Evolutionary conservation across 2,113 vertebrate species (phyloP), one percentile per base, ranked within the genome.

Genomic region (Cynocephalus volans): DNA sequence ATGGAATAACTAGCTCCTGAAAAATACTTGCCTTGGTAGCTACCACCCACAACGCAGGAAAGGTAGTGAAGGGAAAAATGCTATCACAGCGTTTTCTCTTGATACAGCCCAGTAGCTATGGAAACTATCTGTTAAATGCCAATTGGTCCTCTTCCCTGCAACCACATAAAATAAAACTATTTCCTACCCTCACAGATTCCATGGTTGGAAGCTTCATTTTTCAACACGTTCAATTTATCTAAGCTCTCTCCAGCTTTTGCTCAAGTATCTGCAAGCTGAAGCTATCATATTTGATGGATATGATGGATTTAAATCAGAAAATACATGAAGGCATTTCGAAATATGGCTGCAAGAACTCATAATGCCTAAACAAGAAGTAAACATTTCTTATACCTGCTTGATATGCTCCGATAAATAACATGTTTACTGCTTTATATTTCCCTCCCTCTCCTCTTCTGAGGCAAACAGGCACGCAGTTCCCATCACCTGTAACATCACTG

Each of bases 41-140:
- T 97, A 97, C 93, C 98, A 97, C 94, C 93, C 98, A 97, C 94
- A 96, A 93, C 97, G 84, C 96, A 92, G 92, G 95, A 93, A 97
- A 98, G 92, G 96, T 97, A 95, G 93, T 91, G 96, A 93, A 94
- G 95, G 36, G 14, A 4, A 86, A 97, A 98, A 98, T 80, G 93
- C 98, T 98, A 96, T 31, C 86, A 89, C 91, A 97, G 98, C 98
- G 98, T 97, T 98, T 99, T 98, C 97, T 97, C 98, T 98, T 97
- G 97, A 97, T 95, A 93, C 93, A 98, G 95, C 95, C 98, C 98
- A 98, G 98, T 98, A 98, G 97, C 98, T 98, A 99, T 98, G 98
- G 98, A 98, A 99, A 98, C 98, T 98, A 98, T 98, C 98, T 98
- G 98, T 72, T 77, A 98, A 97, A 98, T 90, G 98, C 98, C 98